Percentiles rank a stretch among this genome's conserved stretches.
These are phyloP conservation scores for Astyanax mexicanus DNA, from an alignment of 2,797 vertebrate genomes.

Conservation along the genomic window DNA sequence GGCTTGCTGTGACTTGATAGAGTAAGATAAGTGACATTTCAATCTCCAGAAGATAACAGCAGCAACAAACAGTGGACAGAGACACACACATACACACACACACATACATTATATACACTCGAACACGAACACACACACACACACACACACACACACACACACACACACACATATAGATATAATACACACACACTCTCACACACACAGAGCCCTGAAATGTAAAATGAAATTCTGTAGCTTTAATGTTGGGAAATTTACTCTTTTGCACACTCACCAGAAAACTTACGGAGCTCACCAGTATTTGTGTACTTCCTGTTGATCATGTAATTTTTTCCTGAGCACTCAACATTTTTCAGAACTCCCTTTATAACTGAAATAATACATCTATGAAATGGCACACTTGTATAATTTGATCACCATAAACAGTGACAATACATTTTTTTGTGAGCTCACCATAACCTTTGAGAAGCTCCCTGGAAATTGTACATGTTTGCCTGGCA, in stretches of 20 bases:
- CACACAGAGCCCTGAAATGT: neutral
- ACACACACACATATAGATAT: constrained; percentile 3
- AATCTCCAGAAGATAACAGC: constrained; percentile 5
- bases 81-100: constrained; percentile 26
- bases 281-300: too few relatives aligned
- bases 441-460: too few relatives aligned
- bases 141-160: constrained; percentile 26
- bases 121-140: constrained; percentile 22
- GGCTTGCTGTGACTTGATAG: constrained; percentile 15
- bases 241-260: too few relatives aligned
- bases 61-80: neutral
- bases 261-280: neutral
- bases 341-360: too few relatives aligned
- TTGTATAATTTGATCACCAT: too few relatives aligned
- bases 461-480: too few relatives aligned
- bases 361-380: too few relatives aligned
- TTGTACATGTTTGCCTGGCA: too few relatives aligned
- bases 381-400: too few relatives aligned
- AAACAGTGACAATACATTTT: too few relatives aligned
- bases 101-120: constrained; percentile 29
- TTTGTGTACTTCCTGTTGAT: too few relatives aligned
- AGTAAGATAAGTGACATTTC: constrained; percentile 30
- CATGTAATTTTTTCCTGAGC: too few relatives aligned
- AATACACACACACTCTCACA: constrained; percentile 34
- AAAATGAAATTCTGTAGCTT: neutral